Conservation (phyloP, 2,888 invertebrate genomes). For the Ceratothoa steindachneri region DNA sequence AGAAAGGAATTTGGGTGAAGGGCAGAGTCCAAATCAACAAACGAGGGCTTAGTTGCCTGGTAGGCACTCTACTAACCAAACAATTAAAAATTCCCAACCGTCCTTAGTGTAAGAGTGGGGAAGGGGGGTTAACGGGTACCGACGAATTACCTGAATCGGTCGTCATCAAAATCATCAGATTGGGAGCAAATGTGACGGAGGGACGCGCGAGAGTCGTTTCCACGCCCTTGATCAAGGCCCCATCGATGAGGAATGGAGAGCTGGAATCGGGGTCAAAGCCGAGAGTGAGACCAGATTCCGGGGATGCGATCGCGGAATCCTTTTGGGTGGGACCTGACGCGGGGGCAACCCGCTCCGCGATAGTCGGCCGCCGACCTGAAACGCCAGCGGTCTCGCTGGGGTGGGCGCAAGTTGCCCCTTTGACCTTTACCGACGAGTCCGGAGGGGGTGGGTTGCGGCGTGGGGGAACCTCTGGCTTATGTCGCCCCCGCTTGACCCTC, state of each 20-base stretch:
- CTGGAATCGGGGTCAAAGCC: no score
- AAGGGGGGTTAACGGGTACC: not conserved
- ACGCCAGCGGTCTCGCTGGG: not conserved
- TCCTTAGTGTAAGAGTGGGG: not conserved
- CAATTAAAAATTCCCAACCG: not conserved
- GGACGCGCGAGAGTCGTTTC: no score
- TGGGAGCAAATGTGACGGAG: slow-evolving; percentile 44
- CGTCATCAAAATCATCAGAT: slow-evolving; percentile 40
- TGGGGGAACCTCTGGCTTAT: not conserved
- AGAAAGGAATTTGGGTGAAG: not conserved
- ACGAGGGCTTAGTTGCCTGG: not conserved
- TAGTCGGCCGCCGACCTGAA: not conserved
- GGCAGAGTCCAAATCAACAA: not conserved
- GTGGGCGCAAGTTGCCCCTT: no score
- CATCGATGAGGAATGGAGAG: not conserved
- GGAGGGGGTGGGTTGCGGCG: not conserved
- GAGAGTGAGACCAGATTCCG: no score
- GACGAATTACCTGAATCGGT: no score
- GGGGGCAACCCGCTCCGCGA: not conserved
- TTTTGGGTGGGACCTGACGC: not conserved
- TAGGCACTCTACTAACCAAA: not conserved
- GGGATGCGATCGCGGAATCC: no score
- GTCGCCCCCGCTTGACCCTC: not conserved
- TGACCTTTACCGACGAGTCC: no score
- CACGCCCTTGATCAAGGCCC: no score